These are phyloP conservation scores for Thomomys bottae DNA, from an alignment of 2,113 vertebrate species.

Conservation along the genomic window DNA sequence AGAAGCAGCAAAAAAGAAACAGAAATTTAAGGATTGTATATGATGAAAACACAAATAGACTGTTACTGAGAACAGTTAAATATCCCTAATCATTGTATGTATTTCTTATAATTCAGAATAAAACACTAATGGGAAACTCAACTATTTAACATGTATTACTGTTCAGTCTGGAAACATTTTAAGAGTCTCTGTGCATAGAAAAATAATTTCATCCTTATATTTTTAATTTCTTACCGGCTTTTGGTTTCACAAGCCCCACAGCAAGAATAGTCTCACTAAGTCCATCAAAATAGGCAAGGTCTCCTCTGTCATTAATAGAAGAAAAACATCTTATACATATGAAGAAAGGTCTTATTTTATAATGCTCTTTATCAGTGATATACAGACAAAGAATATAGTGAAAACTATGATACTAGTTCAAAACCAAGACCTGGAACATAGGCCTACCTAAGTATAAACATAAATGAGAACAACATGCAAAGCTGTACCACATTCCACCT, in stretches of 20 bases:
- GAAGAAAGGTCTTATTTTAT: slow-evolving; percentile 4
- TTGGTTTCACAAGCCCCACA: slow-evolving; percentile 97
- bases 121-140: slow-evolving; percentile 42
- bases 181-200: neutral
- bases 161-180: neutral
- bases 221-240: slow-evolving; percentile 88
- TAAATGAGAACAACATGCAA: neutral
- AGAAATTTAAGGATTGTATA: slow-evolving; percentile 9
- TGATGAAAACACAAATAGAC: no score
- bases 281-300: slow-evolving; percentile 97
- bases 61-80: neutral
- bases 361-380: no score
- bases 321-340: slow-evolving; percentile 18
- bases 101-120: slow-evolving; percentile 25
- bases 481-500: neutral
- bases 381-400: neutral
- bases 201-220: neutral
- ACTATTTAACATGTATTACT: neutral
- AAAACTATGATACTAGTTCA: neutral
- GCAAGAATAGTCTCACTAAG: slow-evolving; percentile 98
- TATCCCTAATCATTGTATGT: neutral
- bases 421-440: neutral
- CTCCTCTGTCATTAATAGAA: slow-evolving; percentile 87
- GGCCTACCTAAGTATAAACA: neutral
- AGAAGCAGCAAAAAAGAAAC: neutral